These are phyloP conservation scores for Patella pellucida DNA, from an alignment of 2,888 invertebrate genomes.

Conservation along the genomic window DNA sequence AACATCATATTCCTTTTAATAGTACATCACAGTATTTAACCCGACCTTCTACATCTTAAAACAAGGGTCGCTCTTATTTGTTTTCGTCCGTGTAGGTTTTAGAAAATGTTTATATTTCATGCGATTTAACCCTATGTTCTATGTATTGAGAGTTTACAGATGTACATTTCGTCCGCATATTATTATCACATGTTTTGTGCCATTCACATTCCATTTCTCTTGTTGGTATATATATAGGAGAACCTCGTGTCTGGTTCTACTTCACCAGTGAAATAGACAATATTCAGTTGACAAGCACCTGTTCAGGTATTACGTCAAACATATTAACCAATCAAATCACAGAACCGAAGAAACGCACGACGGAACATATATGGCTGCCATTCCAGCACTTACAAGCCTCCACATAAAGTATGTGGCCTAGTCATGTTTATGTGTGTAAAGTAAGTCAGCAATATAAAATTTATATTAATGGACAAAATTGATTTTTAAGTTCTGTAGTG, in stretches of 20 bases:
- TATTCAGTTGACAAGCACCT: slow-evolving; percentile 3
- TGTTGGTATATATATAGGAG: neutral
- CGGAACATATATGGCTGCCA: no score
- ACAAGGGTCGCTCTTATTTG: slow-evolving; percentile 2
- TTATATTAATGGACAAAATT: no score
- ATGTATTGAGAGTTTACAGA: neutral
- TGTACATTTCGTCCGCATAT: neutral
- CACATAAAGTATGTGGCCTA: no score
- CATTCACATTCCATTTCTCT: neutral
- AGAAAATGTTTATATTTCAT: neutral
- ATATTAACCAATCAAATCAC: no score
- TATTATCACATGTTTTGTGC: neutral
- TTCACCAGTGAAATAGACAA: neutral
- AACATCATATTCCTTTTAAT: no score
- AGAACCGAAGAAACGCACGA: no score
- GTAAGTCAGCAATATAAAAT: no score
- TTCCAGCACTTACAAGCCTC: no score
- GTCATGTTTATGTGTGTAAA: no score
- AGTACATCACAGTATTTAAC: no score
- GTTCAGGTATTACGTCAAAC: neutral
- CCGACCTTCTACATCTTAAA: neutral
- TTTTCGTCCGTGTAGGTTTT: slow-evolving; percentile 2
- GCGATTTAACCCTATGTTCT: neutral
- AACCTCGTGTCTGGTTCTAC: neutral
- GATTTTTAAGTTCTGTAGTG: no score